These are phyloP conservation scores for Thryonomys swinderianus DNA, from an alignment of 2,113 vertebrate genomes.

Conservation along the genomic window DNA sequence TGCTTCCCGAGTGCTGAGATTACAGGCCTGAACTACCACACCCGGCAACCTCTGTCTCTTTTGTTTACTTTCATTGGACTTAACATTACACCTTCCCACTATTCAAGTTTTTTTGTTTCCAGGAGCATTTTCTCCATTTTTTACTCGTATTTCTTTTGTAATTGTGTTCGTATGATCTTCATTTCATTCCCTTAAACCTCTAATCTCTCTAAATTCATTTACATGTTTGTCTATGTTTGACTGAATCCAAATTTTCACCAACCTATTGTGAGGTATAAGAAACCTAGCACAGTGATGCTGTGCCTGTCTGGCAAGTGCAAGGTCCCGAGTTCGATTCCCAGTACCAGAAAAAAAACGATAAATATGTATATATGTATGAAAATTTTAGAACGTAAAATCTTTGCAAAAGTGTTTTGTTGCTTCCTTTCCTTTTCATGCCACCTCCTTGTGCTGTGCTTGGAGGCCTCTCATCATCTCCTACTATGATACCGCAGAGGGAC, in stretches of 20 bases:
- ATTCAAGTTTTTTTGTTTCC: not conserved
- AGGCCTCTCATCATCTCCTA: no score
- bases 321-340: no score
- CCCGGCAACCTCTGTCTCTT: not conserved
- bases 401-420: not conserved
- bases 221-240: not conserved
- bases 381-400: not conserved
- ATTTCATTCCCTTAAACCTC: not conserved
- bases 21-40: no score
- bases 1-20: no score
- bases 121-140: not conserved
- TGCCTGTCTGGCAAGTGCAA: no score
- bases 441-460: accelerated
- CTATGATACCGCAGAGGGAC: not conserved
- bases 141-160: not conserved
- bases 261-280: not conserved
- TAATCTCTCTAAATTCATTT: not conserved
- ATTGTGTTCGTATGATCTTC: not conserved
- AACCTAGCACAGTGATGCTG: no score
- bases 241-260: not conserved
- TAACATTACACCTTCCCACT: not conserved
- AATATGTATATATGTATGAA: not conserved
- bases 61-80: not conserved
- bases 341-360: no score
- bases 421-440: not conserved